phyloP scores from a whole-genome alignment of 2,113 vertebrate genomes.

The Gadus macrocephalus region DNA sequence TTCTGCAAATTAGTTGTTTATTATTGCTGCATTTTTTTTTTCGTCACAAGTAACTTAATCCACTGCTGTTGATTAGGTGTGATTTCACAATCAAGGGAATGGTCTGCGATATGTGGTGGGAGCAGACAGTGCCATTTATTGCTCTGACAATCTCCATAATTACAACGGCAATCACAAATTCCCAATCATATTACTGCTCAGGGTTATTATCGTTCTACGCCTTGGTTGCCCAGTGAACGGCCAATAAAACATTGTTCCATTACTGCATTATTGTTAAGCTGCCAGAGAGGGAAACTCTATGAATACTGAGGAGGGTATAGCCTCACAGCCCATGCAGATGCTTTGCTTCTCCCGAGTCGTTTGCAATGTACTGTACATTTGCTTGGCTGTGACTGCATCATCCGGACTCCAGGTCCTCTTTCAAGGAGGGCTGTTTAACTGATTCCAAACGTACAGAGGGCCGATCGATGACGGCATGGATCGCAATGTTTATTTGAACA shows the following conservation, averaged over 20 bases:
- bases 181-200: slow-evolving; percentile 62
- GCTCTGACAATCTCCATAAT: slow-evolving; percentile 63
- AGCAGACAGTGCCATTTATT: slow-evolving; percentile 51
- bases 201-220: slow-evolving; percentile 61
- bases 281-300: slow-evolving; percentile 38
- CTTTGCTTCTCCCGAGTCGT: slow-evolving; percentile 5
- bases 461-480: not conserved
- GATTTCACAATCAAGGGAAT: slow-evolving; percentile 59
- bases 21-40: not conserved
- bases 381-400: not conserved
- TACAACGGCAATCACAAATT: slow-evolving; percentile 62
- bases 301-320: slow-evolving; percentile 29
- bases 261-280: slow-evolving; percentile 42
- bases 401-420: too few relatives aligned
- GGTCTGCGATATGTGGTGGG: slow-evolving; percentile 45
- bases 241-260: slow-evolving; percentile 62
- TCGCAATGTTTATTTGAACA: too few relatives aligned
- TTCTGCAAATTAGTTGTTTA: not conserved
- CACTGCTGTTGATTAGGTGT: slow-evolving; percentile 38
- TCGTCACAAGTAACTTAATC: slow-evolving; percentile 17
- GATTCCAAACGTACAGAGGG: not conserved
- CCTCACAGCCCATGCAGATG: slow-evolving; percentile 13
- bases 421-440: slow-evolving; percentile 2
- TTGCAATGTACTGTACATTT: not conserved
- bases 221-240: slow-evolving; percentile 57